Percentiles rank a stretch among this genome's conserved stretches.
Evolutionary conservation across 2,113 vertebrate genomes (phyloP).

Genomic region (Atractosteus spatula): DNA sequence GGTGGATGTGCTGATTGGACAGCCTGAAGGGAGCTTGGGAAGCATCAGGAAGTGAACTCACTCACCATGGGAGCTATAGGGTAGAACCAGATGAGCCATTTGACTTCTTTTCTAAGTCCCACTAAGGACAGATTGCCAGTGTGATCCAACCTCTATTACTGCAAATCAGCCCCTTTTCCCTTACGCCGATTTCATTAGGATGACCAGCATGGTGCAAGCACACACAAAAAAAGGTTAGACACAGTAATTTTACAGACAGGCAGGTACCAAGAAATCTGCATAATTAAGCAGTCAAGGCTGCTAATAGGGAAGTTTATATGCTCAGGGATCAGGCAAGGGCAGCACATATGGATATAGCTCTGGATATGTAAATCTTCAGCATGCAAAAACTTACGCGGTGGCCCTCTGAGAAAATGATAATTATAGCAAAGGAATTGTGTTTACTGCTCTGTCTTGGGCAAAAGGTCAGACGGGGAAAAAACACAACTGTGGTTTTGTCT

Average conservation of each 20-base stretch:
- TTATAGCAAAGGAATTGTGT: slow-evolving; percentile 86
- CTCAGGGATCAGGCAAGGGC: slow-evolving; percentile 81
- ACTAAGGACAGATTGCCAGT: slow-evolving; percentile 89
- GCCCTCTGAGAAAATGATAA: slow-evolving; percentile 82
- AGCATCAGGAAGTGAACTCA: slow-evolving; percentile 95
- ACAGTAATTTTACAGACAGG: slow-evolving; percentile 83
- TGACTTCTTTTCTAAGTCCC: slow-evolving; percentile 91
- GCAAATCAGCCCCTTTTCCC: slow-evolving; percentile 75
- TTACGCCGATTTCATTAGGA: slow-evolving; percentile 77
- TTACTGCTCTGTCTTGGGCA: slow-evolving; percentile 85
- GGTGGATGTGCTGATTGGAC: slow-evolving; percentile 87
- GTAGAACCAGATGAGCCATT: slow-evolving; percentile 81
- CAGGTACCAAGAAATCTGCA: slow-evolving; percentile 85
- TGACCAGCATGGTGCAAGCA: slow-evolving; percentile 79
- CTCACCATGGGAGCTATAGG: slow-evolving; percentile 87
- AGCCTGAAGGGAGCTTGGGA: slow-evolving; percentile 84
- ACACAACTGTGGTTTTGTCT: slow-evolving; percentile 47
- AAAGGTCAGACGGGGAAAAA: slow-evolving; percentile 61
- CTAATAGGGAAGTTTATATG: slow-evolving; percentile 88
- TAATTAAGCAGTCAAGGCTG: slow-evolving; percentile 86
- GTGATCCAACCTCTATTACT: slow-evolving; percentile 66
- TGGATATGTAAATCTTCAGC: slow-evolving; percentile 85
- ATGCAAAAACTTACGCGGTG: slow-evolving; percentile 73
- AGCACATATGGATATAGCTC: slow-evolving; percentile 82
- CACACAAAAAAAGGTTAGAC: slow-evolving; percentile 69